Evolutionary conservation across 2,888 invertebrate species (phyloP).

Genomic region (Aethes cnicana): DNA sequence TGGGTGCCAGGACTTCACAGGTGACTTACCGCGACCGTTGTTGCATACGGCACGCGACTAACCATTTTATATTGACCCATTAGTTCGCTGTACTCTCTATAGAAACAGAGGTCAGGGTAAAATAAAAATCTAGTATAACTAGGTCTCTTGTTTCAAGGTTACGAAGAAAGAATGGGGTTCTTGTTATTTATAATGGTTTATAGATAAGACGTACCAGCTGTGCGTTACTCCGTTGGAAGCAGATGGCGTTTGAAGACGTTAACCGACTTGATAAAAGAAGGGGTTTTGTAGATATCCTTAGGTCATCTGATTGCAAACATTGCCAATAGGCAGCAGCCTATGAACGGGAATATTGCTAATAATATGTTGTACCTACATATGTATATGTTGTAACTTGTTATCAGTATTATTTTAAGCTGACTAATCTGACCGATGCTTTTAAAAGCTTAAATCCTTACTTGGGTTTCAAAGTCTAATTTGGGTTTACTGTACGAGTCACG

Average conservation of each 20-base stretch:
- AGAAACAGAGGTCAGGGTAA: not conserved
- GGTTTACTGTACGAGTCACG: no score
- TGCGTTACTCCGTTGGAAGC: constrained; percentile 32
- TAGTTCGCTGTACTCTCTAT: not conserved
- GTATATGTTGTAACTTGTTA: no score
- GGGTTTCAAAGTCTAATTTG: no score
- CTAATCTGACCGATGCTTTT: no score
- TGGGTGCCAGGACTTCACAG: constrained; percentile 16
- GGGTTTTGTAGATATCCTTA: not conserved
- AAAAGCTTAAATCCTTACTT: no score
- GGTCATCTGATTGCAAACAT: no score
- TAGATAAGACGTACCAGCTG: constrained; percentile 34
- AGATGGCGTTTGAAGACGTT: constrained; percentile 32
- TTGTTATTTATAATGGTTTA: constrained; percentile 17
- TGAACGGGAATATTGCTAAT: no score
- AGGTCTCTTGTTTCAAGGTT: not conserved
- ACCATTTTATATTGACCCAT: constrained; percentile 10
- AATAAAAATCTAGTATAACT: not conserved
- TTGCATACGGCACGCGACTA: constrained; percentile 21
- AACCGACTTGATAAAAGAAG: constrained; percentile 8
- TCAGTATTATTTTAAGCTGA: no score
- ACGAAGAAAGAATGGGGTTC: no score
- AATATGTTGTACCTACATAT: no score
- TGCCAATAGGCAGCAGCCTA: no score
- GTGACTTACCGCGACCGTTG: constrained; percentile 28